Conservation (phyloP, 2,888 invertebrate species). For the Blastobasis lacticolella region DNA sequence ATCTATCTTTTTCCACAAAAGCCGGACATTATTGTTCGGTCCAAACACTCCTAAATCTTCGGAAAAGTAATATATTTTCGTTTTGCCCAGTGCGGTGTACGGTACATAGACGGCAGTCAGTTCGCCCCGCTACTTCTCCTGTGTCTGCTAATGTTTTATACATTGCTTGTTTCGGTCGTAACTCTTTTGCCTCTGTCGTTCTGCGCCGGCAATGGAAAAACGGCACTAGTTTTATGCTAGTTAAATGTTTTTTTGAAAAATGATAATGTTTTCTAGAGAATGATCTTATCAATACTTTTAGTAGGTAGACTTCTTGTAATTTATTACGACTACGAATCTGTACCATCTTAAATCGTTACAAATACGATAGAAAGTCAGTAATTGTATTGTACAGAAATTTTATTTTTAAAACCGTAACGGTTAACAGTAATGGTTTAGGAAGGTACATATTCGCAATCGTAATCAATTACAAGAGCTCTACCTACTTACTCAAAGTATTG, state of each 20-base stretch:
- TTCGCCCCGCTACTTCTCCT: conserved; percentile 56
- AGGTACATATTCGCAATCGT: too few relatives aligned
- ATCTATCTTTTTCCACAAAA: conserved; percentile 76
- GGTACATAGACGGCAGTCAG: conserved; percentile 57
- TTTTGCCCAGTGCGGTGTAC: conserved; percentile 71
- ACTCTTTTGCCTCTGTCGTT: conserved; percentile 27
- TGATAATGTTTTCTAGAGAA: conserved; percentile 39
- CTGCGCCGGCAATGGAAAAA: conserved; percentile 39
- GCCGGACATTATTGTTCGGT: conserved; percentile 76
- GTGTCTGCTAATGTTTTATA: conserved; percentile 69
- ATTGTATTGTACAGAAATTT: too few relatives aligned
- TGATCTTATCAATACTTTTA: too few relatives aligned
- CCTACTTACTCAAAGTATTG: too few relatives aligned
- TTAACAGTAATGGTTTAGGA: too few relatives aligned
- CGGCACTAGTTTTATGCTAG: conserved; percentile 35
- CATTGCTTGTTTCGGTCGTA: conserved; percentile 42
- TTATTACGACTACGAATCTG: too few relatives aligned
- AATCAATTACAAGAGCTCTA: too few relatives aligned
- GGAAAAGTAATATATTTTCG: conserved; percentile 76
- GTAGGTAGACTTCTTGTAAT: not conserved
- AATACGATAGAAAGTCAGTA: too few relatives aligned
- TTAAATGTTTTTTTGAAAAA: conserved; percentile 45
- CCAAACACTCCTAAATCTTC: conserved; percentile 76
- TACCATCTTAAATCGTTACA: too few relatives aligned
- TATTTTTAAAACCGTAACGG: too few relatives aligned